phyloP scores from a whole-genome alignment of 2,888 invertebrate species.

The Netelia melanura region DNA sequence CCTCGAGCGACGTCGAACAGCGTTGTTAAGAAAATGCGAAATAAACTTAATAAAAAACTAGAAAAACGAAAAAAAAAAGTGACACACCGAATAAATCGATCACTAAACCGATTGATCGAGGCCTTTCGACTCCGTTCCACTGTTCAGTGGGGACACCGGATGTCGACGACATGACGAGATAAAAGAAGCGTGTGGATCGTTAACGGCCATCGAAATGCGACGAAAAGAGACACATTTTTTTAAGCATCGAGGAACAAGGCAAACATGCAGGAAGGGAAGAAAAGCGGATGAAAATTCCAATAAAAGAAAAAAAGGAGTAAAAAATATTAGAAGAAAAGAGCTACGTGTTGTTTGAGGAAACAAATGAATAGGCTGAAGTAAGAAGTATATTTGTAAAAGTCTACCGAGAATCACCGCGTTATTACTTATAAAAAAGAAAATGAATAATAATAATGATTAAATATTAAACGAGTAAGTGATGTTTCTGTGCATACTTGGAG shows the following conservation, averaged over 20 bases:
- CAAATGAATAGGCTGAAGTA: conserved; percentile 36
- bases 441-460: conserved; percentile 61
- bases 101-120: conserved; percentile 58
- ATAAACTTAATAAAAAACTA: conserved; percentile 7
- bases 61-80: conserved; percentile 32
- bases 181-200: conserved; percentile 7
- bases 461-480: conserved; percentile 70
- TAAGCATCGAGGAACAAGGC: conserved; percentile 32
- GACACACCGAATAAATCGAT: conserved; percentile 57
- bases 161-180: conserved; percentile 42
- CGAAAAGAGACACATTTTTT: conserved; percentile 16
- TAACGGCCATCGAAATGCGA: conserved; percentile 2
- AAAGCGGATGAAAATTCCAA: conserved; percentile 13
- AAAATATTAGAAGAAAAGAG: conserved; percentile 23
- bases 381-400: conserved; percentile 74
- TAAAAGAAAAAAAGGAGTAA: conserved; percentile 10
- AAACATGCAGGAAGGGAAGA: conserved; percentile 35
- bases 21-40: conserved; percentile 5
- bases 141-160: conserved; percentile 21
- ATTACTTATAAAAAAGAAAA: conserved; percentile 72
- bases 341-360: conserved; percentile 52
- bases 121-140: conserved; percentile 53
- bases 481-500: conserved; percentile 72
- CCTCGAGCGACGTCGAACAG: conserved; percentile 21
- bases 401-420: conserved; percentile 72